A percentile compares a stretch with the other conserved stretches of the same genome.
These are phyloP conservation scores for Dichetophora obliterata DNA, from an alignment of 2,888 invertebrate species.

Conservation along the genomic window DNA sequence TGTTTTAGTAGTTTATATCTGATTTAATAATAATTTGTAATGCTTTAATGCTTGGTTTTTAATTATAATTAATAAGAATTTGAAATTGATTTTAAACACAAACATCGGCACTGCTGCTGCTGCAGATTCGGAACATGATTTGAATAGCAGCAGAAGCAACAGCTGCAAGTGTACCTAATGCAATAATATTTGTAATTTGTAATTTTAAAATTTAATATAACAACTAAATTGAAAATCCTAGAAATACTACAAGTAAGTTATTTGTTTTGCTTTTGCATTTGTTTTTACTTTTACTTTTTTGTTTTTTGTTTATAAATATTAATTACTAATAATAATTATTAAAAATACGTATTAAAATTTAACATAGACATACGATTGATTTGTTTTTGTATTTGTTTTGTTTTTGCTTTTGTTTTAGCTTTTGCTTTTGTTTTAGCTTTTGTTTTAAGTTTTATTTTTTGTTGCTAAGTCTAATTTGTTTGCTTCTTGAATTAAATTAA, in stretches of 20 bases:
- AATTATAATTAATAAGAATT: constrained; percentile 20
- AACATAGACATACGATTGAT: constrained; percentile 31
- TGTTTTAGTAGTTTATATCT: constrained; percentile 49
- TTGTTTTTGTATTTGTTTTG: constrained; percentile 8
- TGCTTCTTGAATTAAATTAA: constrained; percentile 32
- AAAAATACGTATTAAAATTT: constrained; percentile 34
- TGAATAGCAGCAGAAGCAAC: background rate
- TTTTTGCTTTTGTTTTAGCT: constrained; percentile 8
- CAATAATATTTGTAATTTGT: background rate
- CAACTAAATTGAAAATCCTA: constrained; percentile 33
- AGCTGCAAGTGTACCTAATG: too few relatives aligned
- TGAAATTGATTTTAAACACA: constrained; percentile 27
- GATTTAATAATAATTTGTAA: constrained; percentile 48
- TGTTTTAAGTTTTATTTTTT: constrained; percentile 16
- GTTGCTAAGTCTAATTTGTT: constrained; percentile 14
- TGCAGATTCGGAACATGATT: constrained; percentile 34
- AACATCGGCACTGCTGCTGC: constrained; percentile 24
- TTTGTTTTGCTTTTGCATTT: constrained; percentile 22
- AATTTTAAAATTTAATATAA: constrained; percentile 25
- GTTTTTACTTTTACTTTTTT: background rate
- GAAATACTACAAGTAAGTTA: constrained; percentile 25
- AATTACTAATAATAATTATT: constrained; percentile 25
- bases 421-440: too few relatives aligned
- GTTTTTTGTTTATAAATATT: constrained; percentile 21
- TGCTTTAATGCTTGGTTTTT: constrained; percentile 36